A percentile compares a stretch with the other conserved stretches of the same genome.
Conservation (phyloP, 1,140 invertebrate genomes). For the Acromyrmex charruanus region DNA sequence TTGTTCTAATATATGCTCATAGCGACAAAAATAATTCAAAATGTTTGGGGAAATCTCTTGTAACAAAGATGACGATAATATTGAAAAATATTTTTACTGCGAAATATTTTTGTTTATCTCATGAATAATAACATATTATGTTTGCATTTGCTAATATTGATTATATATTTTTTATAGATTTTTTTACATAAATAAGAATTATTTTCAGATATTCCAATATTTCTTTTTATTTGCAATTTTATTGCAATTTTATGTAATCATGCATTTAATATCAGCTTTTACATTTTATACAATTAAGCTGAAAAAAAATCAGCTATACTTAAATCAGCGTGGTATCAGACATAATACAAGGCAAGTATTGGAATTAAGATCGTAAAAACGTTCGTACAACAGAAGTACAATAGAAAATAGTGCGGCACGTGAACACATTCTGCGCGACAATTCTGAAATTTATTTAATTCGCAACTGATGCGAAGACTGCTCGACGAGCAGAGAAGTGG, state of each 20-base stretch:
- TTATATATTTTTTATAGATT: neutral
- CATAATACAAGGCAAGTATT: slow-evolving; percentile 14
- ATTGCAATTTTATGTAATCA: slow-evolving; percentile 6
- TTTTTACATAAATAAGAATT: neutral
- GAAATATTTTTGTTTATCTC: neutral
- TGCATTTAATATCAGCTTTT: neutral
- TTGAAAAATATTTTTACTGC: neutral
- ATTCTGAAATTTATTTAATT: slow-evolving; percentile 78
- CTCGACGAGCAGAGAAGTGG: slow-evolving; percentile 71
- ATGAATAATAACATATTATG: neutral
- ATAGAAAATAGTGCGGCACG: neutral
- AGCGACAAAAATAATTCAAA: slow-evolving; percentile 15
- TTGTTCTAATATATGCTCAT: neutral
- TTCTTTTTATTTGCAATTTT: neutral
- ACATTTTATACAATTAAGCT: neutral
- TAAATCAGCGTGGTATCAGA: neutral
- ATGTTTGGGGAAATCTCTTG: neutral
- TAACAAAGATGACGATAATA: neutral
- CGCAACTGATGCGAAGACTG: slow-evolving; percentile 49
- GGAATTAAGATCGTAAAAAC: slow-evolving; percentile 25
- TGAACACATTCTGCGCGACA: neutral
- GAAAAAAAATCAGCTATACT: neutral
- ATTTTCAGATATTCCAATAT: neutral
- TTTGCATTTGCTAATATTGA: neutral
- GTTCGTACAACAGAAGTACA: neutral